phyloP scores from a whole-genome alignment of 2,113 vertebrate genomes.

The Pollachius pollachius region DNA sequence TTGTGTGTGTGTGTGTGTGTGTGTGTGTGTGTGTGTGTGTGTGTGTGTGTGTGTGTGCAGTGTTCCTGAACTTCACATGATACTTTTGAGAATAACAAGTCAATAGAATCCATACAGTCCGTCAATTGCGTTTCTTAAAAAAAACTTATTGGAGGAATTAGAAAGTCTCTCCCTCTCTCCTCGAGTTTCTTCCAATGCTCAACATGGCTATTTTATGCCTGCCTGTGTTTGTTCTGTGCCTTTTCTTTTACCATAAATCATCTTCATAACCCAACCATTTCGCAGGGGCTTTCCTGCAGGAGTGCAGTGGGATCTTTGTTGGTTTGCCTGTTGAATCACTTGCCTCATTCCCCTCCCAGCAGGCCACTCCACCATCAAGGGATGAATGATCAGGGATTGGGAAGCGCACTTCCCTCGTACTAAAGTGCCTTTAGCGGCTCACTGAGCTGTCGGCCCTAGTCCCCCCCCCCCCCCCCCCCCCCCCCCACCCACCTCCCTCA shows the following conservation, averaged over 20 bases:
- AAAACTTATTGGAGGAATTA: no score
- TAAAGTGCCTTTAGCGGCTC: constrained; percentile 65
- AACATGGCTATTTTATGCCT: no score
- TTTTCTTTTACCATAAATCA: no score
- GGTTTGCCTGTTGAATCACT: constrained; percentile 31
- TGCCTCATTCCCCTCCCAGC: constrained; percentile 17
- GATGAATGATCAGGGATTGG: constrained; percentile 26
- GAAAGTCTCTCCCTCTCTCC: no score
- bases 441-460: constrained; percentile 58
- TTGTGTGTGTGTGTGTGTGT: no score
- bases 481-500: no score
- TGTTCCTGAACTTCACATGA: no score
- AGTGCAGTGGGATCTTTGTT: constrained; percentile 2
- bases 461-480: constrained; percentile 37
- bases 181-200: no score
- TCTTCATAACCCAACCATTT: background rate
- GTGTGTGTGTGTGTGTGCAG: background rate
- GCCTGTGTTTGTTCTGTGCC: no score
- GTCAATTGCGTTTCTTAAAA: no score
- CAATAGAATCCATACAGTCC: no score
- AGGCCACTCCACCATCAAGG: constrained; percentile 29
- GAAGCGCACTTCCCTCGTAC: constrained; percentile 34
- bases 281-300: background rate
- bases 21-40: background rate
- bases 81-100: no score